Conservation (phyloP, 2,888 invertebrate species). For the Ariolimax columbianus region DNA sequence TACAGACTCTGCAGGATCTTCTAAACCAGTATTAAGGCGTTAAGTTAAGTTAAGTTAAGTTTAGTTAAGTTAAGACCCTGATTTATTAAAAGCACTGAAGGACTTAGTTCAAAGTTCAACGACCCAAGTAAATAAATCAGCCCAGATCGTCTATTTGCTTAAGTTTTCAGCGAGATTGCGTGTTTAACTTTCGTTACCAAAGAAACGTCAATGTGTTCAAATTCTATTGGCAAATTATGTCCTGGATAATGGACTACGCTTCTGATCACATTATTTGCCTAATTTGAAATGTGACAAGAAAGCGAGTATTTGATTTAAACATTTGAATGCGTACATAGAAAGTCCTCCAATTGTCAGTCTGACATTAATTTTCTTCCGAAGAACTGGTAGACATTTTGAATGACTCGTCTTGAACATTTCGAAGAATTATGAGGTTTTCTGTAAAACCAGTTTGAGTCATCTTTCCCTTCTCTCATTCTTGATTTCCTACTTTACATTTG, state of each 20-base stretch:
- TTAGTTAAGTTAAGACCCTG: too few relatives aligned
- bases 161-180: background rate
- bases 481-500: too few relatives aligned
- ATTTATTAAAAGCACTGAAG: too few relatives aligned
- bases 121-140: background rate
- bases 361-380: background rate
- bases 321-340: background rate
- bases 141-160: background rate
- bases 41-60: too few relatives aligned
- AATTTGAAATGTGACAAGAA: background rate
- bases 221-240: background rate
- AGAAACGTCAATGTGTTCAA: background rate
- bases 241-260: background rate
- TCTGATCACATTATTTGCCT: background rate
- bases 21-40: too few relatives aligned
- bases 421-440: too few relatives aligned
- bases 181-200: background rate
- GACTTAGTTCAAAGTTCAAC: background rate
- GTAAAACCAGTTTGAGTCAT: too few relatives aligned
- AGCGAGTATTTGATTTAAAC: background rate
- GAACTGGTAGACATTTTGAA: too few relatives aligned
- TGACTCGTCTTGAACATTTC: too few relatives aligned
- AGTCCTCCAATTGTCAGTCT: background rate
- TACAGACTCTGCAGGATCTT: too few relatives aligned
- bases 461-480: too few relatives aligned